These are phyloP conservation scores for Eretmodus cyanostictus DNA, from an alignment of 2,113 vertebrate genomes.

Conservation along the genomic window DNA sequence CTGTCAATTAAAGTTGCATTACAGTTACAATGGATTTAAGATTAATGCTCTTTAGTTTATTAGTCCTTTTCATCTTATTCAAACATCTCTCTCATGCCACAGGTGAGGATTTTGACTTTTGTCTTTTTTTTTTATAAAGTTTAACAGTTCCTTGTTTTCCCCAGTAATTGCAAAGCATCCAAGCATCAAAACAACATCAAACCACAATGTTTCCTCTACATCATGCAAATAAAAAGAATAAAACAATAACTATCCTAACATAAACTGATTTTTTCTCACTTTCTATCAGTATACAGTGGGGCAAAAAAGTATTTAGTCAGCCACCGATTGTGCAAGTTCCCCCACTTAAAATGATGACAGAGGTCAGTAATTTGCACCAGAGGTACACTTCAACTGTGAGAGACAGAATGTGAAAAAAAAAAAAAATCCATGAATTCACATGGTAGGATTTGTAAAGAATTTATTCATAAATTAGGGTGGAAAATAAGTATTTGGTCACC, in stretches of 20 bases:
- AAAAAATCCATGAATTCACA: too few relatives aligned
- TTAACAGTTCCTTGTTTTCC: not conserved
- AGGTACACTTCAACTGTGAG: too few relatives aligned
- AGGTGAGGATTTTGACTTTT: not conserved
- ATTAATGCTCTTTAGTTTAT: not conserved
- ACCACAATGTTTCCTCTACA: not conserved
- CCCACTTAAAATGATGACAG: too few relatives aligned
- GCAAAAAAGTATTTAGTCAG: too few relatives aligned
- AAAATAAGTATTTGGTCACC: too few relatives aligned
- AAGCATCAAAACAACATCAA: not conserved
- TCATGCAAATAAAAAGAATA: not conserved
- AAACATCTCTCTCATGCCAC: not conserved
- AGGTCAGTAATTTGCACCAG: too few relatives aligned
- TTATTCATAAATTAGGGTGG: too few relatives aligned
- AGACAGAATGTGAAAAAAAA: too few relatives aligned
- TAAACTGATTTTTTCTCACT: not conserved
- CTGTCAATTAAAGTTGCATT: not conserved
- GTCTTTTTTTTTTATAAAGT: not conserved
- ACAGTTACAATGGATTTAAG: not conserved
- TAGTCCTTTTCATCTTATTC: not conserved
- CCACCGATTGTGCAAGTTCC: too few relatives aligned
- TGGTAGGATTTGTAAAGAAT: too few relatives aligned
- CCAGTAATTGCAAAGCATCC: not conserved
- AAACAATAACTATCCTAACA: not conserved
- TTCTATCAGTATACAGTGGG: not conserved